phyloP scores from a whole-genome alignment of 2,797 vertebrate species.

The Cuniculus paca region DNA sequence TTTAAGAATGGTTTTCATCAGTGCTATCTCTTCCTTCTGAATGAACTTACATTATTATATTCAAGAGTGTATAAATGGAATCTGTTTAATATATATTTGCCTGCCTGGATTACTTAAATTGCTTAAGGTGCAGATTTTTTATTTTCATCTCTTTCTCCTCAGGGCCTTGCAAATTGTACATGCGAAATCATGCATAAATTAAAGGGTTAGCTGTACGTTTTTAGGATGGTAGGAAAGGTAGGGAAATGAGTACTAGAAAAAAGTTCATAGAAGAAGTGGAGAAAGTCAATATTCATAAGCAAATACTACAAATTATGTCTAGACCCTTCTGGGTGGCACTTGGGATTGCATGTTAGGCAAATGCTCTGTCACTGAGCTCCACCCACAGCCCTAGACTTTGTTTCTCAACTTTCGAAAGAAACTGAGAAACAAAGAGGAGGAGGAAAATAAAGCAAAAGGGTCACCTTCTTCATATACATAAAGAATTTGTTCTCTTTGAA shows the following conservation, averaged over 20 bases:
- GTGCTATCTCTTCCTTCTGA: neutral
- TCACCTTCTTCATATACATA: neutral
- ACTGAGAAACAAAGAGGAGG: neutral
- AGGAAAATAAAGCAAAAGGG: neutral
- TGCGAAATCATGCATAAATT: neutral
- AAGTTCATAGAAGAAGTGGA: neutral
- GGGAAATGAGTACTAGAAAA: neutral
- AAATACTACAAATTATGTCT: neutral
- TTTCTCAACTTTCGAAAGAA: neutral
- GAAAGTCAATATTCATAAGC: neutral
- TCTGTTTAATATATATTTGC: neutral
- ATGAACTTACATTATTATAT: neutral
- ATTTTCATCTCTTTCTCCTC: neutral
- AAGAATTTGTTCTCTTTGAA: neutral
- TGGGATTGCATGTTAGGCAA: neutral
- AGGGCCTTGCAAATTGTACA: neutral
- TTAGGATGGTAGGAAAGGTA: neutral
- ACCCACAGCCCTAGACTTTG: neutral
- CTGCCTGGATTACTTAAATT: neutral
- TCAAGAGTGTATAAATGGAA: neutral
- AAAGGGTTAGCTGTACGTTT: neutral
- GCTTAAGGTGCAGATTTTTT: neutral
- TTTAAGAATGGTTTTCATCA: neutral
- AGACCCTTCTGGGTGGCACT: neutral
- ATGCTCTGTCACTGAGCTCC: neutral